Evolutionary conservation across 2,797 vertebrate species (phyloP), one percentile per base, ranked within the genome.

Genomic region (Gadopsis marmoratus): DNA sequence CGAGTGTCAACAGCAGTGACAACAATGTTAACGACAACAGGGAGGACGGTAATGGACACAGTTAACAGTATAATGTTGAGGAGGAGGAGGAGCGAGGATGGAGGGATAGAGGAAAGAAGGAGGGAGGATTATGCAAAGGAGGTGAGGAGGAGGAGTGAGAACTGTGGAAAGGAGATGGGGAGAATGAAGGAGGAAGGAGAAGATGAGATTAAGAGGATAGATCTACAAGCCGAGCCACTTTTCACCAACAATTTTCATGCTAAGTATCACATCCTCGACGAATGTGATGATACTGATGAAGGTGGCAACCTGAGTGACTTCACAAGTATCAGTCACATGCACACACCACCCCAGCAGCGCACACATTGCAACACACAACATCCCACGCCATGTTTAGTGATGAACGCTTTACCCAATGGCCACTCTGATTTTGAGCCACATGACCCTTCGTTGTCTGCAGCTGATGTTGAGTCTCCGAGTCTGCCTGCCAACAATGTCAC

Each of bases 161-260:
- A 82, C 9, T 48, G 37, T 21, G 74, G 48, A 17, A 80, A 74
- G 35, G 72, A 77, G 8, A 9, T 19, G 13, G 9, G 50, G 11
- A 70, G 69, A 19, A 71, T 56, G n/a, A 74, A 29, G 39, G 81
- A 79, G 48, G 88, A 72, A 41, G 70, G 33, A 51, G 79, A 83
- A 14, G 63, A 82, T 4, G 82, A 71, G 45, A 50, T 72, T 2
- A 77, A 47, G 43, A 29, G 21, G 4, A 64, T 23, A 17, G 59
- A 71, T 1, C 23, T 3, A 17, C 63, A 45, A 17, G 60, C 31
- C 64, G 71, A 74, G 29, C 23, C 55, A 7, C 10, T 77, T 10
- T 3, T 88, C 37, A 89, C 83, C 63, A 95, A 94, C 0, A 91
- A 94, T 5, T 92, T 91, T 33, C 74, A 89, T 26, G 68, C 31